phyloP scores from a whole-genome alignment of 2,888 invertebrate genomes.

The Tineola bisselliella region DNA sequence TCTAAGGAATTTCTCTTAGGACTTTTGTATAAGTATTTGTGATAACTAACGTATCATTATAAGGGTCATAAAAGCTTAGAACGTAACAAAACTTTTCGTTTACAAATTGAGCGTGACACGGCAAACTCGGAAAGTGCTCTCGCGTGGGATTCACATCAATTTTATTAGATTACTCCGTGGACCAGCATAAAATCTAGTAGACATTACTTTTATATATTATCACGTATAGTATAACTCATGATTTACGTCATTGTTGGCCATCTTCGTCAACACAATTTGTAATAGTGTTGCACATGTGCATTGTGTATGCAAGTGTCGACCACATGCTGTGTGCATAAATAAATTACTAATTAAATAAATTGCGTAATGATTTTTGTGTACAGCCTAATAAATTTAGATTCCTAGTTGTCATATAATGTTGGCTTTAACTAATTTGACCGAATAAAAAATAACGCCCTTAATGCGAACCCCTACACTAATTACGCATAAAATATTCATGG shows the following conservation, averaged over 20 bases:
- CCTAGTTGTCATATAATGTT: neutral
- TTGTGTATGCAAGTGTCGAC: neutral
- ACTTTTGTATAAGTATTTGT: no score
- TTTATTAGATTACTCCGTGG: neutral
- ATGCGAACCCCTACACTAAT: slow-evolving; percentile 1
- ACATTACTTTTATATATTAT: neutral
- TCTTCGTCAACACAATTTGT: neutral
- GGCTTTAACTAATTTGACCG: neutral
- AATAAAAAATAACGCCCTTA: neutral
- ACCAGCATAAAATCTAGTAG: neutral
- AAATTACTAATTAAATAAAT: neutral
- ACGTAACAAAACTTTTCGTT: neutral
- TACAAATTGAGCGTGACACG: neutral
- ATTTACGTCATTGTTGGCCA: neutral
- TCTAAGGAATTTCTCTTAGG: no score
- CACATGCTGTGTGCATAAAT: slow-evolving; percentile 9
- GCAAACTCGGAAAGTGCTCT: neutral
- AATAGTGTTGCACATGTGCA: slow-evolving; percentile 1
- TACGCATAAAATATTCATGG: neutral
- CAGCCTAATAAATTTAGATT: no score
- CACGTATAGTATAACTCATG: neutral
- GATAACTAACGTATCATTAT: no score
- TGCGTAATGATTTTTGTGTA: no score
- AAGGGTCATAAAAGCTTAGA: neutral
- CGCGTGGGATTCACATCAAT: neutral